phyloP scores from a whole-genome alignment of 2,797 vertebrate genomes.

The Poliocrania exsul region DNA sequence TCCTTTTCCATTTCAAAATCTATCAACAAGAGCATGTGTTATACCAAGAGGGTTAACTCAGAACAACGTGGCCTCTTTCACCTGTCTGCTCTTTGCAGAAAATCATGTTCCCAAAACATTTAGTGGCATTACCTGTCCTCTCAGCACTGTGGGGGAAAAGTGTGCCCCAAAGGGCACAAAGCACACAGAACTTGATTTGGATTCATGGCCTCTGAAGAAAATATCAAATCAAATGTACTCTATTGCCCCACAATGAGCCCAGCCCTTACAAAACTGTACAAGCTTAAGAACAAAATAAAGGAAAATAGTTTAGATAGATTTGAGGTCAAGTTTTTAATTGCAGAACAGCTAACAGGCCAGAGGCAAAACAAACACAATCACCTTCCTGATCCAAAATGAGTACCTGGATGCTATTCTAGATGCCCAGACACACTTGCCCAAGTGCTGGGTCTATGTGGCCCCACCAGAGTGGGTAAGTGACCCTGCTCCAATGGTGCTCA shows the following conservation, averaged over 20 bases:
- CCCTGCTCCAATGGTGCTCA: not conserved
- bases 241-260: not conserved
- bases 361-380: not conserved
- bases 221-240: not conserved
- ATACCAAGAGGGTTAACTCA: not conserved
- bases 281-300: not conserved
- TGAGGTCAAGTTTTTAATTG: not conserved
- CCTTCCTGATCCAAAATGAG: not conserved
- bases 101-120: not conserved
- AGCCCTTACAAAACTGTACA: not conserved
- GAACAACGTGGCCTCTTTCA: not conserved
- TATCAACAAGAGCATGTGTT: not conserved
- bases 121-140: not conserved
- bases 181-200: not conserved
- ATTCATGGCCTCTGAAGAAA: rapidly evolving
- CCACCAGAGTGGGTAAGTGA: not conserved
- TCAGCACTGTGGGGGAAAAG: not conserved
- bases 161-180: not conserved
- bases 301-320: not conserved
- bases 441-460: not conserved
- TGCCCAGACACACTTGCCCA: not conserved
- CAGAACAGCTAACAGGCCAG: not conserved
- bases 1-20: not conserved
- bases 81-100: not conserved
- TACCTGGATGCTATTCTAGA: not conserved